These are phyloP conservation scores for Tauraco erythrolophus DNA, from an alignment of 2,113 vertebrate species.

Conservation along the genomic window DNA sequence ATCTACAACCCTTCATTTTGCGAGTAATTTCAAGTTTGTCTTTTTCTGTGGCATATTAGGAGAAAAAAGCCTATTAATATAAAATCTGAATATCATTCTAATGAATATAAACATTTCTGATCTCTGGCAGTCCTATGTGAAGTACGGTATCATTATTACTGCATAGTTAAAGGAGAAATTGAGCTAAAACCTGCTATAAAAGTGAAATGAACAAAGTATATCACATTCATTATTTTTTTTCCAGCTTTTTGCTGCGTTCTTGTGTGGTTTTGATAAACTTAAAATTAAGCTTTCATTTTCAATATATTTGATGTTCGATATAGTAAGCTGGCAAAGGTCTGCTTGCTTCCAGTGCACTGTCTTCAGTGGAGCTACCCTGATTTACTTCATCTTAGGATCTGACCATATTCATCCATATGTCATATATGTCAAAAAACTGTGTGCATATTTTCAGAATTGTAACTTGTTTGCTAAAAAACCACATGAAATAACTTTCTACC, in stretches of 20 bases:
- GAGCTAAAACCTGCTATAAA: neutral
- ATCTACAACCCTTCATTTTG: neutral
- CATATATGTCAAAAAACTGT: neutral
- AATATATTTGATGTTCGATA: neutral
- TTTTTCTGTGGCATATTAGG: neutral
- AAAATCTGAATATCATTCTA: neutral
- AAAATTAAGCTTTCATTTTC: neutral
- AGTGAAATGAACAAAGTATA: neutral
- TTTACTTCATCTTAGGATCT: neutral
- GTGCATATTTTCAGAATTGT: neutral
- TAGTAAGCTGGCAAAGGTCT: neutral
- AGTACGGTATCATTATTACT: neutral
- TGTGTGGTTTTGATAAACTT: neutral
- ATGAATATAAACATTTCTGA: neutral
- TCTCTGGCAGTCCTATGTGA: neutral
- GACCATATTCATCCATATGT: neutral
- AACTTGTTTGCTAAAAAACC: neutral
- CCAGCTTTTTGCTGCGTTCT: neutral
- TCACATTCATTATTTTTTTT: neutral
- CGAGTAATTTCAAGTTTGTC: neutral
- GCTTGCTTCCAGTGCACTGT: neutral
- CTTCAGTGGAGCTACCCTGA: neutral
- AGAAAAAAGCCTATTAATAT: neutral
- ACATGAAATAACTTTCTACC: neutral
- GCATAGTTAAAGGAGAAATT: neutral